A percentile compares a stretch with the other conserved stretches of the same genome.
Evolutionary conservation across 2,888 invertebrate species (phyloP).

Genomic region (Oligia latruncula): DNA sequence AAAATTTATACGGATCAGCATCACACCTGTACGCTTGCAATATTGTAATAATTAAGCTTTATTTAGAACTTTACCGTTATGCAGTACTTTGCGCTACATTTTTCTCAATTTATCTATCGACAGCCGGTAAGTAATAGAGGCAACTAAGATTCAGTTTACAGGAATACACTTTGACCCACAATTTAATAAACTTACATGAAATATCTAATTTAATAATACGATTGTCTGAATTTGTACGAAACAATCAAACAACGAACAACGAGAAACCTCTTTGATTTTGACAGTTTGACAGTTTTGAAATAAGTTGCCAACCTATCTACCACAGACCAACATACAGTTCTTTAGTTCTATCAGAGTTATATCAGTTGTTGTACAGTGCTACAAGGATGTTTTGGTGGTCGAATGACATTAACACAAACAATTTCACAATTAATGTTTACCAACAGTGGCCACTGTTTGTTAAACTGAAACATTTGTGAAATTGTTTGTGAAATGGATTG

Average conservation of each 20-base stretch:
- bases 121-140: not conserved
- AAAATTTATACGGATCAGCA: constrained; percentile 25
- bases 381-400: not conserved
- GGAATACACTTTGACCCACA: constrained; percentile 21
- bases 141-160: not conserved
- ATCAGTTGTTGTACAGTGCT: not conserved
- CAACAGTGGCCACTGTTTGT: too few relatives aligned
- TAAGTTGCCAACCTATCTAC: constrained; percentile 27
- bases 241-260: constrained; percentile 18
- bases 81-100: constrained; percentile 57
- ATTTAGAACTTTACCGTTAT: constrained; percentile 67
- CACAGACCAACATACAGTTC: too few relatives aligned
- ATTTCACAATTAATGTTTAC: too few relatives aligned
- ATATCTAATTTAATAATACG: constrained; percentile 17
- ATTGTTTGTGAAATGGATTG: not conserved
- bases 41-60: constrained; percentile 32
- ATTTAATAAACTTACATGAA: constrained; percentile 22
- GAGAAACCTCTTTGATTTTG: constrained; percentile 22
- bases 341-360: not conserved
- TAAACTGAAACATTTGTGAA: not conserved
- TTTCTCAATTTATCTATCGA: constrained; percentile 33
- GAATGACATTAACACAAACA: not conserved
- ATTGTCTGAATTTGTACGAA: constrained; percentile 18
- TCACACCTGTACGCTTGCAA: constrained; percentile 17
- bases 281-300: constrained; percentile 5